Conservation (phyloP, 2,888 invertebrate genomes). For the Leucoptera coffeella region DNA sequence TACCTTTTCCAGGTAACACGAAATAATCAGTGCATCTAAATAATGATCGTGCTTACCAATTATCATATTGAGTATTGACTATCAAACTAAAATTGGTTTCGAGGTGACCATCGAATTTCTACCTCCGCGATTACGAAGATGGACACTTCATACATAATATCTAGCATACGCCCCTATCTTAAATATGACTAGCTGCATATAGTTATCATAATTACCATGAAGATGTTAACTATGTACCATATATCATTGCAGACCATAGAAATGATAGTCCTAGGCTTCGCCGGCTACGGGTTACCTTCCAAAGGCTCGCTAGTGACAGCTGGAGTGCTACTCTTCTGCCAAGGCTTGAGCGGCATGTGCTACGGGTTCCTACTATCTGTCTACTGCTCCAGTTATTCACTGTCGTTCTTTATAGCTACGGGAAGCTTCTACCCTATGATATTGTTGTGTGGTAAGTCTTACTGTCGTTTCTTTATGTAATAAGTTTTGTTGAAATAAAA, state of each 20-base stretch:
- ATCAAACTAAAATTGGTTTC: too few relatives aligned
- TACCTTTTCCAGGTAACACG: too few relatives aligned
- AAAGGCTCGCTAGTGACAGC: slow-evolving; percentile 58
- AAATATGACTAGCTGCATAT: too few relatives aligned
- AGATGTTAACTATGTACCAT: too few relatives aligned
- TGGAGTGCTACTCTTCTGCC: slow-evolving; percentile 57
- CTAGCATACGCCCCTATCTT: too few relatives aligned
- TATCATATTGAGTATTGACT: too few relatives aligned
- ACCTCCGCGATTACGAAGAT: too few relatives aligned
- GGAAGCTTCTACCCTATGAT: slow-evolving; percentile 90
- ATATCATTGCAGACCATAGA: slow-evolving; percentile 30
- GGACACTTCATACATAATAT: too few relatives aligned
- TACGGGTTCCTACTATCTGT: slow-evolving; percentile 82
- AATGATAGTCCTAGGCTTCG: slow-evolving; percentile 57
- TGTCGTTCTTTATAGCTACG: slow-evolving; percentile 78
- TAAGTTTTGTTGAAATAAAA: background rate
- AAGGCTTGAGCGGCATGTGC: slow-evolving; percentile 80
- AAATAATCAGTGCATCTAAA: too few relatives aligned
- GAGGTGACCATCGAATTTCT: too few relatives aligned
- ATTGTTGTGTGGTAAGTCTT: slow-evolving; percentile 70
- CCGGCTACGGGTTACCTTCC: slow-evolving; percentile 55
- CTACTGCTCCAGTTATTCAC: slow-evolving; percentile 68
- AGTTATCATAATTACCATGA: too few relatives aligned
- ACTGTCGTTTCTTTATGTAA: background rate
- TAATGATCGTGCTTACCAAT: too few relatives aligned